Evolutionary conservation across 30 jellyfish, hydroid and myxozoan genomes (phyloP).

Genomic region (Aurelia sp.): DNA sequence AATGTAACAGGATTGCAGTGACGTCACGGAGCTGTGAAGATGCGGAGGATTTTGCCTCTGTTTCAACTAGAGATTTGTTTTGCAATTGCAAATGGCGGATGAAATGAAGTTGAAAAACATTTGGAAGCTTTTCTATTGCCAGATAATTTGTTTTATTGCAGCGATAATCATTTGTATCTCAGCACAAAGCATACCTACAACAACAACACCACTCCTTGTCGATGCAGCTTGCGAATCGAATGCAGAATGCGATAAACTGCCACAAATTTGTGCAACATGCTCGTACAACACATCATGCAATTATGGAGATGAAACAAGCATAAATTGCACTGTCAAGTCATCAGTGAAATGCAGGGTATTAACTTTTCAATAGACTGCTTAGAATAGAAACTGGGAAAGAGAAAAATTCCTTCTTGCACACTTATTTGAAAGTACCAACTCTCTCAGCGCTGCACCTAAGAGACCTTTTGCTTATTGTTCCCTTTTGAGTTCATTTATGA

Average conservation of each 20-base stretch:
- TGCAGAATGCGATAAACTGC: slow-evolving; percentile 46
- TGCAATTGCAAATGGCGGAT: not conserved
- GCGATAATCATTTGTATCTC: not conserved
- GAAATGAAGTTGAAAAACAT: not conserved
- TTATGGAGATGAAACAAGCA: slow-evolving; percentile 72
- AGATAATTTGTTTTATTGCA: no score
- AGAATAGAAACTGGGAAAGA: no score
- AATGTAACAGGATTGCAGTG: no score
- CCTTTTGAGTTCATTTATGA: no score
- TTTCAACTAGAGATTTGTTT: not conserved
- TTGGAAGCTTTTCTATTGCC: not conserved
- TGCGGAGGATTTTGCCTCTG: no score
- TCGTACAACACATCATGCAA: slow-evolving; percentile 64
- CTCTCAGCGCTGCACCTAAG: no score
- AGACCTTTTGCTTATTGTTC: no score
- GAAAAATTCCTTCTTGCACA: no score
- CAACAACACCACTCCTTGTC: slow-evolving; percentile 14
- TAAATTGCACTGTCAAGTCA: slow-evolving; percentile 57
- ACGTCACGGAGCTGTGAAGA: no score
- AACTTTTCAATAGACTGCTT: no score
- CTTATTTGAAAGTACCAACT: no score
- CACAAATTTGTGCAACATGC: slow-evolving; percentile 66
- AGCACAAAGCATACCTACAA: slow-evolving; percentile 5
- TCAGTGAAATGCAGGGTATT: slow-evolving; percentile 70
- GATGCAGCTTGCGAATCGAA: not conserved